A percentile compares a stretch with the other conserved stretches of the same genome.
Conservation (phyloP, 1,140 invertebrate genomes). For the Lethrus apterus region DNA sequence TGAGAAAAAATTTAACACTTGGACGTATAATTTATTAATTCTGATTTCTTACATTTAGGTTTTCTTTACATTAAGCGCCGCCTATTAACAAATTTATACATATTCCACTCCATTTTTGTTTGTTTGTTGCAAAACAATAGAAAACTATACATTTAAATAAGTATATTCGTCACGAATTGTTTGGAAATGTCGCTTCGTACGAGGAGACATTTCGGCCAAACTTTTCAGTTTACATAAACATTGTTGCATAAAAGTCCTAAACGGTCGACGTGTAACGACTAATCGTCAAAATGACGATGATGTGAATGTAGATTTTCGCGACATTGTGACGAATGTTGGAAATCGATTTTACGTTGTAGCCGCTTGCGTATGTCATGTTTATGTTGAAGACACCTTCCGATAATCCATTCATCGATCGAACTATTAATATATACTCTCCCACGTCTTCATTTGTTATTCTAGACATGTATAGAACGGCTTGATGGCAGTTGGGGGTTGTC, state of each 20-base stretch:
- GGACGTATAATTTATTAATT: conserved; percentile 16
- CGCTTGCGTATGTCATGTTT: conserved; percentile 48
- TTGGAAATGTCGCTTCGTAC: too few species aligned
- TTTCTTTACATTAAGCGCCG: conserved; percentile 14
- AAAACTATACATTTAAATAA: conserved; percentile 14
- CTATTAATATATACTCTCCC: conserved; percentile 49
- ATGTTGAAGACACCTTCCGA: conserved; percentile 46
- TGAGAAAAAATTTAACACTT: too few species aligned
- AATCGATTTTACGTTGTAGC: conserved; percentile 32
- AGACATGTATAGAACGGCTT: conserved; percentile 44
- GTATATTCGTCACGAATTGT: conserved; percentile 5
- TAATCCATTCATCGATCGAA: conserved; percentile 45
- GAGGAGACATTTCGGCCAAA: too few species aligned
- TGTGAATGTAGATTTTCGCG: neutral
- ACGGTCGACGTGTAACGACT: neutral
- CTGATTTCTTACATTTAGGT: conserved; percentile 10
- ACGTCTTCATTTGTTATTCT: conserved; percentile 43
- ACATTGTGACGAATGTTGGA: neutral
- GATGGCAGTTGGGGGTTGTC: conserved; percentile 43
- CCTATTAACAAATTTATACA: conserved; percentile 15
- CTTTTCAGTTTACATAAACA: too few species aligned
- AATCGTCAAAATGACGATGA: neutral
- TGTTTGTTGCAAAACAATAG: conserved; percentile 13
- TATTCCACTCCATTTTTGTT: neutral
- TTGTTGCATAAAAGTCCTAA: too few species aligned